A percentile compares a stretch with the other conserved stretches of the same genome.
Evolutionary conservation across 2,113 vertebrate genomes (phyloP).

Genomic region (Pyxicephalus adspersus): DNA sequence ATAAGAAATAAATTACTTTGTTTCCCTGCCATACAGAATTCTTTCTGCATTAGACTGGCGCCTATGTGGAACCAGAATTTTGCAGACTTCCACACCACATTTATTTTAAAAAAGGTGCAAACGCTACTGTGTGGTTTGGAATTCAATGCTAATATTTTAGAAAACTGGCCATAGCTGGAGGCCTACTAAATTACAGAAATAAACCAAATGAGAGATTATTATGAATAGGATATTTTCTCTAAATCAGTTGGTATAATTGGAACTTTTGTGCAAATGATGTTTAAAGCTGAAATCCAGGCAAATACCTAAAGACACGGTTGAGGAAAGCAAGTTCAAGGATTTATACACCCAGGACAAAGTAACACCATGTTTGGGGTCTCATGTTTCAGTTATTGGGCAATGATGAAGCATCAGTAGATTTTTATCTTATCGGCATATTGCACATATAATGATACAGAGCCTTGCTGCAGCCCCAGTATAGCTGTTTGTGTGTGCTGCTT

Average conservation of each 20-base stretch:
- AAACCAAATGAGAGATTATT: not conserved
- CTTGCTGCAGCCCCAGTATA: too few relatives aligned
- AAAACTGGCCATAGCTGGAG: not conserved
- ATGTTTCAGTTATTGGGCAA: too few relatives aligned
- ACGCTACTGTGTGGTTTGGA: slow-evolving; percentile 15
- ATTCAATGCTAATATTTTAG: slow-evolving; percentile 1
- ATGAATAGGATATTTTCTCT: not conserved
- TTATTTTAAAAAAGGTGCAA: slow-evolving; percentile 31
- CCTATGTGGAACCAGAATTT: slow-evolving; percentile 22
- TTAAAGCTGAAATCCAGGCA: not conserved
- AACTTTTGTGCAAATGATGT: not conserved
- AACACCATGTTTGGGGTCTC: too few relatives aligned
- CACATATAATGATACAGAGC: too few relatives aligned
- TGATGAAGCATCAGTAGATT: too few relatives aligned
- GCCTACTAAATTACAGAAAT: not conserved
- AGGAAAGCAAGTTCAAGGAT: too few relatives aligned
- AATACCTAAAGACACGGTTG: too few relatives aligned
- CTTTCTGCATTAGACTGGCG: slow-evolving; percentile 26
- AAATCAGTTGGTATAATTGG: not conserved
- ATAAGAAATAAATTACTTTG: slow-evolving; percentile 22
- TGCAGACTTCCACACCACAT: slow-evolving; percentile 32
- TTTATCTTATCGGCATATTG: too few relatives aligned
- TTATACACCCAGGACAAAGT: not conserved
- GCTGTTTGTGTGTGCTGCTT: too few relatives aligned
- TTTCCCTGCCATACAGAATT: slow-evolving; percentile 9